phyloP scores from a whole-genome alignment of 2,797 vertebrate genomes.

The Simalia tracyae region DNA sequence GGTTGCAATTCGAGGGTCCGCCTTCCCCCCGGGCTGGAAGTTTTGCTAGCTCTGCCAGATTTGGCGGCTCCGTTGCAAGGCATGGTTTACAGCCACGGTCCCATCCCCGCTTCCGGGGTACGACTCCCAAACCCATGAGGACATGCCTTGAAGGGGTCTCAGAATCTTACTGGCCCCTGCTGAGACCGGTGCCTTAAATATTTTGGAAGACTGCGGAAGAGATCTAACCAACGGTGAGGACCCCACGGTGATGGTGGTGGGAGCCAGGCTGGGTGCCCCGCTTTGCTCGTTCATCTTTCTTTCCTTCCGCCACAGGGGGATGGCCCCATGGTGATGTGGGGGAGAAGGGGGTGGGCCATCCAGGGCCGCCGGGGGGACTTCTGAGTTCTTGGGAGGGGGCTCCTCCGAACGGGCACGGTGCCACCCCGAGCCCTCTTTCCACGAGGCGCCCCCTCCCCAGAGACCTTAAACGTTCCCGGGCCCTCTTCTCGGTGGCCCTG shows the following conservation, averaged over 20 bases:
- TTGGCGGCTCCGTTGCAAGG: not conserved
- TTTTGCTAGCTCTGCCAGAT: not conserved
- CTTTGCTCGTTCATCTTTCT: constrained; percentile 16
- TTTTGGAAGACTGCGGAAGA: constrained; percentile 13
- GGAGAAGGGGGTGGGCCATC: not conserved
- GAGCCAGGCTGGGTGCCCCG: constrained; percentile 22
- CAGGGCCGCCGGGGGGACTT: not conserved
- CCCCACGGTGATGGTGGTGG: constrained; percentile 1
- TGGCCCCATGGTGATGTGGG: not conserved
- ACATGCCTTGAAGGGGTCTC: not conserved
- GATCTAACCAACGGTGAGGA: not conserved
- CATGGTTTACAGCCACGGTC: not conserved
- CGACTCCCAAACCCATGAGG: not conserved
- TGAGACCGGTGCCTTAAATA: not conserved
- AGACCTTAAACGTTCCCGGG: not conserved
- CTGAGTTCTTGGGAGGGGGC: constrained; percentile 30
- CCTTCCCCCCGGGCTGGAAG: not conserved
- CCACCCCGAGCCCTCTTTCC: not conserved
- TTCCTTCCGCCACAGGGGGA: constrained; percentile 1
- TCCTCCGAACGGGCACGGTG: not conserved
- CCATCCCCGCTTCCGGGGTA: not conserved
- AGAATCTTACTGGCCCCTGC: not conserved
- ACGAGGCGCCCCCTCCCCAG: not conserved
- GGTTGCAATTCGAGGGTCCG: fast-evolving
- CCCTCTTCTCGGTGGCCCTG: not conserved